Evolutionary conservation across 2,888 invertebrate genomes (phyloP).

Genomic region (Colletes collaris): DNA sequence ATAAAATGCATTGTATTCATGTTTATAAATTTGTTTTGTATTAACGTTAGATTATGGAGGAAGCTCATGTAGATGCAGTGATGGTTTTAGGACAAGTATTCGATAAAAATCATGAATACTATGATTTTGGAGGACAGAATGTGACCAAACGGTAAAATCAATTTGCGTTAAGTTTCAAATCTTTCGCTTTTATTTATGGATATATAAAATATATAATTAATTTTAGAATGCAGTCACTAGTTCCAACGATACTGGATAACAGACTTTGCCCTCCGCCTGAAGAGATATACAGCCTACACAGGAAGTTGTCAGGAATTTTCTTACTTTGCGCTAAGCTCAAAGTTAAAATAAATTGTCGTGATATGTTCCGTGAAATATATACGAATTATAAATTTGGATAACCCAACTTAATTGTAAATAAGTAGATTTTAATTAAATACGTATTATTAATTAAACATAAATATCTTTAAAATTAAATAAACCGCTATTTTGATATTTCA

Average conservation of each 20-base stretch:
- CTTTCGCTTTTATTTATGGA: not conserved
- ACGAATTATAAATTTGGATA: conserved; percentile 85
- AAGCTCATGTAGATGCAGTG: conserved; percentile 97
- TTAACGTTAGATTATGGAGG: conserved; percentile 90
- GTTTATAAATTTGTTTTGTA: conserved; percentile 2
- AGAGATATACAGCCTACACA: conserved; percentile 98
- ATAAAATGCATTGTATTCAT: conserved; percentile 3
- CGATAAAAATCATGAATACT: conserved; percentile 88
- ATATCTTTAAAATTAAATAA: conserved; percentile 8
- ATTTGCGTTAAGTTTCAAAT: not conserved
- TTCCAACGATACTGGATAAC: conserved; percentile 97
- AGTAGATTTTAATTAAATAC: conserved; percentile 13
- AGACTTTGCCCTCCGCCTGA: conserved; percentile 98
- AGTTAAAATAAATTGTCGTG: conserved; percentile 91
- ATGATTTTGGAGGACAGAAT: conserved; percentile 95
- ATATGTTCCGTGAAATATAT: conserved; percentile 93
- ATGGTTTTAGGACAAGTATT: conserved; percentile 99
- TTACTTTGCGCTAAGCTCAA: conserved; percentile 94
- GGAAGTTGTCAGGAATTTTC: conserved; percentile 98
- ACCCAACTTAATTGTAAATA: conserved; percentile 11
- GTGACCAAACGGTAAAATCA: conserved; percentile 78
- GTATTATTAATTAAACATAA: conserved; percentile 19
- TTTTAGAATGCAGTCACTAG: conserved; percentile 89
- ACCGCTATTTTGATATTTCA: not conserved
- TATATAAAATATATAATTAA: conserved; percentile 3